phyloP scores from a whole-genome alignment of 2,113 vertebrate genomes.

The Centropus bengalensis region DNA sequence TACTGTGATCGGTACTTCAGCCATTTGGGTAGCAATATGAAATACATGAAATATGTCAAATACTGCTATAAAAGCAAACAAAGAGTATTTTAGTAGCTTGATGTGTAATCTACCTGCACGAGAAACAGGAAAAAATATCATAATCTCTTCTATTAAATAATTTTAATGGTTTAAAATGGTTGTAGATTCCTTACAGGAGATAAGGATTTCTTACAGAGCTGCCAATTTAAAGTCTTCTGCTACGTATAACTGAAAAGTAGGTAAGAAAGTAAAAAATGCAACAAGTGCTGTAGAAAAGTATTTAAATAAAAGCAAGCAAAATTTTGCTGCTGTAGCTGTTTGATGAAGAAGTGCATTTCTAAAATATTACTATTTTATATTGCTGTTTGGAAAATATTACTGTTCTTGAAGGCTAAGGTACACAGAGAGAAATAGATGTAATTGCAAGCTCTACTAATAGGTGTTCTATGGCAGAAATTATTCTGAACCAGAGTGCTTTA shows the following conservation, averaged over 20 bases:
- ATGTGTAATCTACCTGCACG: background rate
- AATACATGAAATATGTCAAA: background rate
- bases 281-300: constrained; percentile 50
- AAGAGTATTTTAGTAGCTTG: background rate
- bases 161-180: background rate
- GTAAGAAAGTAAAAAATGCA: constrained; percentile 41
- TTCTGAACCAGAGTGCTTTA: background rate
- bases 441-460: background rate
- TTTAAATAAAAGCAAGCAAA: background rate
- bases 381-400: background rate
- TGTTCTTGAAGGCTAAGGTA: background rate
- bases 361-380: background rate
- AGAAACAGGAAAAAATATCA: background rate
- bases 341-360: background rate
- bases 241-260: constrained; percentile 3
- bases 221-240: background rate
- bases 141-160: background rate
- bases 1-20: background rate
- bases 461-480: background rate
- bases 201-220: background rate
- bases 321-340: background rate
- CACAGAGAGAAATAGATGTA: background rate
- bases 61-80: background rate
- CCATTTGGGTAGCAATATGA: background rate
- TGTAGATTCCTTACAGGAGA: background rate